Base-by-base conservation (phyloP, 2,113 vertebrate genomes). In the Bos javanicus region DNA sequence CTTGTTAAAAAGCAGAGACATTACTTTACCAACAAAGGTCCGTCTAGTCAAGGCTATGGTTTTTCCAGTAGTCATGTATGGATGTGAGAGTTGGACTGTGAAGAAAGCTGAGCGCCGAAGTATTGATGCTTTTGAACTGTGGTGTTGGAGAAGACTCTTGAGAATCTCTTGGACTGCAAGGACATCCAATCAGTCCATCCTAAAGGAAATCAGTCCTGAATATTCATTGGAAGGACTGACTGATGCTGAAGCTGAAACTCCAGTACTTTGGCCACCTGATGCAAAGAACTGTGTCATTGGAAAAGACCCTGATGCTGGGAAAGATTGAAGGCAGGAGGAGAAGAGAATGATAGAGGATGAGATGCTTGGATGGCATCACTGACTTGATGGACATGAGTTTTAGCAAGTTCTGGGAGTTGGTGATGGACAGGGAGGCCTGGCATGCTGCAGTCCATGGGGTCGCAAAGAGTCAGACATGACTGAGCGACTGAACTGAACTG, bases 401-500 rank as follows among this genome's bases (percentile, higher is more conserved):
- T 11, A 39, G 19, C 19, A 39, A 39, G 19, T 23, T 71, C n/a
- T 2, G 6, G 10, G 19, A 71, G n/a, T 39, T 39, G 67, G n/a
- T 39, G 4, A 71, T 71, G 67, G 10, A 71, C 10, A 39, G n/a
- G 10, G n/a, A 71, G 10, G 67, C 67, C 67, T 71, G n/a, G 67
- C 5, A 3, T 39, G 67, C 19, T 71, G n/a, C 67, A 23, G 19
- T 39, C 60, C 67, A 39, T 39, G n/a, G 67, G 10, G 5, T 71
- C 0, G 1, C n/a, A 71, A 71, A 71, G 67, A 71, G 67, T 39
- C 0, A 1, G 1, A 71, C n/a, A 39, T 12, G n/a, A 71, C 67
- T 23, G 67, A 71, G n/a, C 0, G 0, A n/a, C 62, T 67, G 62
- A 67, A n/a, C 7, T 67, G 7, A 39, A 71, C 67, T 71, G n/a